A percentile compares a stretch with the other conserved stretches of the same genome.
Conservation (phyloP, 2,888 invertebrate species). For the Chymomyza procnemis region DNA sequence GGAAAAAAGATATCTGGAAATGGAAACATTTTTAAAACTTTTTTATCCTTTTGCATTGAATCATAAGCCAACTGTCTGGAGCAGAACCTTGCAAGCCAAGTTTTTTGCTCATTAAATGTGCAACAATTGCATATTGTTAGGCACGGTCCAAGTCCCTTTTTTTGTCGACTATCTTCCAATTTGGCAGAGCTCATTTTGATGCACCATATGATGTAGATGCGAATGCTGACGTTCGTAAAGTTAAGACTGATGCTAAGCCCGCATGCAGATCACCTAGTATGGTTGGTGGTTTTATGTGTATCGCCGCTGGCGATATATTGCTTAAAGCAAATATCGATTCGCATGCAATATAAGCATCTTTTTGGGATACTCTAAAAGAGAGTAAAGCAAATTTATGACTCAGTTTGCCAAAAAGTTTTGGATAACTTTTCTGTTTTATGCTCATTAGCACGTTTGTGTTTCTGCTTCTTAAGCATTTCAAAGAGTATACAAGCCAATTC, state of each 20-base stretch:
- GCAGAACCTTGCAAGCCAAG: constrained; percentile 37
- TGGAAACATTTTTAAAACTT: background rate
- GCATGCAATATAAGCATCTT: constrained; percentile 13
- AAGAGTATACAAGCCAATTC: too few relatives aligned
- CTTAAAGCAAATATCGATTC: constrained; percentile 61
- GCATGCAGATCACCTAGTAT: background rate
- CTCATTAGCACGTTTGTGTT: too few relatives aligned
- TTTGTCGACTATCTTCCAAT: constrained; percentile 46
- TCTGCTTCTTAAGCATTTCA: too few relatives aligned
- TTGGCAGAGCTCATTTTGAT: constrained; percentile 31
- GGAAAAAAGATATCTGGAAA: too few relatives aligned
- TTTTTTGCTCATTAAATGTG: constrained; percentile 62
- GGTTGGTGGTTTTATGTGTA: background rate
- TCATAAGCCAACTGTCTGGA: constrained; percentile 43
- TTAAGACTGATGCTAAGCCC: background rate
- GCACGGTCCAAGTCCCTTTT: constrained; percentile 28
- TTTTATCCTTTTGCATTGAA: constrained; percentile 1
- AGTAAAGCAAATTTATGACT: background rate
- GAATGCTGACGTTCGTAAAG: too few relatives aligned
- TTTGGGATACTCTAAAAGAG: background rate
- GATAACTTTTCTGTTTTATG: too few relatives aligned
- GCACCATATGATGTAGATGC: background rate
- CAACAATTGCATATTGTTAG: constrained; percentile 42
- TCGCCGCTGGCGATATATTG: constrained; percentile 60
- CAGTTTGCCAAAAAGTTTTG: background rate